Conservation (phyloP, 92 coral and sea anemone genomes). For the Porites lobata region DNA sequence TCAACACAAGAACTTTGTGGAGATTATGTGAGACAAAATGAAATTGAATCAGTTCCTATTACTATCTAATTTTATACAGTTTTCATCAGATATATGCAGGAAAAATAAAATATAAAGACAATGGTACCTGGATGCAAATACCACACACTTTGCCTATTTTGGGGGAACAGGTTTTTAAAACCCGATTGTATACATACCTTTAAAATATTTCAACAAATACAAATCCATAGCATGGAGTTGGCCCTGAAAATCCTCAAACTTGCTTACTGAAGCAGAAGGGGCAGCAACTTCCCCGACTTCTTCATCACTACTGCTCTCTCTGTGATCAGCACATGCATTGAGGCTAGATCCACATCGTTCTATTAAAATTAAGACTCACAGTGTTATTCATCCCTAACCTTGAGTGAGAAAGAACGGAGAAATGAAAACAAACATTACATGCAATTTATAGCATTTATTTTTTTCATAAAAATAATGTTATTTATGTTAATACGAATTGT, state of each 20-base stretch:
- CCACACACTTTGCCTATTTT: too few relatives aligned
- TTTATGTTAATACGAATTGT: background rate
- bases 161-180: too few relatives aligned
- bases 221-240: conserved; percentile 1
- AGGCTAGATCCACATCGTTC: conserved; percentile 28
- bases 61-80: too few relatives aligned
- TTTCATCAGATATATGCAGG: too few relatives aligned
- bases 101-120: too few relatives aligned
- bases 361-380: background rate
- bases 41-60: too few relatives aligned
- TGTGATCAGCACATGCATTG: background rate
- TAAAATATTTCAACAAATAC: conserved; percentile 1
- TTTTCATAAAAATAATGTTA: background rate
- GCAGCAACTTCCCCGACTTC: background rate
- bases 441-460: too few relatives aligned
- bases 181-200: background rate
- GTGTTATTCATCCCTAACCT: background rate
- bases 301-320: background rate
- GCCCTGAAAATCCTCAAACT: background rate
- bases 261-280: background rate
- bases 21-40: too few relatives aligned
- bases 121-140: too few relatives aligned
- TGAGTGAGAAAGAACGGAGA: background rate
- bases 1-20: too few relatives aligned
- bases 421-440: background rate